Percentiles rank a stretch among this genome's conserved stretches.
phyloP scores from a whole-genome alignment of 2,797 vertebrate species.

The Myoxocephalus aenaeus region DNA sequence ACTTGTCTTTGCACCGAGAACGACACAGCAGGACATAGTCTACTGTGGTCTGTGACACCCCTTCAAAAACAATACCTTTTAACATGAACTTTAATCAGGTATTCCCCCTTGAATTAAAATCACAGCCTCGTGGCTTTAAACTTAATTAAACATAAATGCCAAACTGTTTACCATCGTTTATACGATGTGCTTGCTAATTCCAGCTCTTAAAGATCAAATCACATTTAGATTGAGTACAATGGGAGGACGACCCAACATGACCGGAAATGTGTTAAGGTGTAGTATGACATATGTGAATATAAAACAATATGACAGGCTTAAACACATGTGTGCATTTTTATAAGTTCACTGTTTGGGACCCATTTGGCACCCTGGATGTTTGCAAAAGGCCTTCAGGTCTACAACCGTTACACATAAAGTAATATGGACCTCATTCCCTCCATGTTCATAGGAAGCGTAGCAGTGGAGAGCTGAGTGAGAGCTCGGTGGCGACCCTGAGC shows the following conservation, averaged over 20 bases:
- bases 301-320: background rate
- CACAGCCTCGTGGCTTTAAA: background rate
- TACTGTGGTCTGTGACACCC: background rate
- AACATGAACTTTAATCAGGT: background rate
- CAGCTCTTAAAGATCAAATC: background rate
- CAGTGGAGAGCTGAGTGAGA: conserved; percentile 87
- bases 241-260: background rate
- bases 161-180: background rate
- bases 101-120: too few relatives aligned
- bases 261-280: too few relatives aligned
- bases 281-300: background rate
- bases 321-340: background rate
- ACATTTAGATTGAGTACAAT: background rate
- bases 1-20: background rate
- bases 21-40: background rate
- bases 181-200: too few relatives aligned
- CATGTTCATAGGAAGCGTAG: conserved; percentile 83
- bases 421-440: background rate
- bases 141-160: background rate
- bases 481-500: conserved; percentile 72
- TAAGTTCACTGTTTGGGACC: background rate
- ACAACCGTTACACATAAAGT: background rate
- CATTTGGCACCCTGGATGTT: background rate
- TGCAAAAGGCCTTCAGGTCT: background rate
- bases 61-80: background rate